Evolutionary conservation across 1,140 invertebrate species (phyloP), one percentile per base, ranked within the genome.

Genomic region (Penaeus vannamei): DNA sequence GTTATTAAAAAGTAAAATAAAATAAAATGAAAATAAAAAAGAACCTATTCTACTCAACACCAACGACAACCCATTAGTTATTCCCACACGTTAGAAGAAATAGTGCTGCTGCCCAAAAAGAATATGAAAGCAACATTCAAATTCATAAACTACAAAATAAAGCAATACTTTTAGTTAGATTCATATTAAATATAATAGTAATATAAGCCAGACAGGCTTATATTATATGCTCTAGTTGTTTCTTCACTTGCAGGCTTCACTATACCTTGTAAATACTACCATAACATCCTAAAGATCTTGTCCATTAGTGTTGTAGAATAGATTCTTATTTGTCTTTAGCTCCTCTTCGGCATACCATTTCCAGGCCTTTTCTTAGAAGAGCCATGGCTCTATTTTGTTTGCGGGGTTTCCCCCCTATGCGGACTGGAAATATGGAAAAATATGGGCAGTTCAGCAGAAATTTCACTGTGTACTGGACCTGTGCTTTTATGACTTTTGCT

Each of bases 251-350:
- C 87, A 89, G 87, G 59, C 87, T 77, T 84, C 87, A 89, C 82
- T 62, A 69, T 89, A 87, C 85, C 85, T 87, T 87, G 76, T 62
- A 81, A 87, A 87, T 87, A 87, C 85, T 87, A 87, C 85, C 85
- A 80, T 81, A 60, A 81, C 76, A 81, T 87, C 82, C 81, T 85
- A 84, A 61, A 84, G 82, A 84, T 89, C 82, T 79, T 79, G 87
- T 89, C 87, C 87, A 79, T 77, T 89, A 89, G 82, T 89, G 87
- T 84, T 89, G 87, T 84, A 79, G 87, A 84, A 89, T 89, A 89
- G 87, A 84, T 89, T 89, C 87, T 85, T 89, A 89, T 89, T 89
- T 89, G 87, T 84, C 87, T 89, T 89, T 89, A 84, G 82, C 60
- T 89, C 87, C 87, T 89, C 87, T 89, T 89, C 87, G 66, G 87